Base-by-base conservation (phyloP, 2,888 invertebrate genomes). In the Argyra leucocephala region DNA sequence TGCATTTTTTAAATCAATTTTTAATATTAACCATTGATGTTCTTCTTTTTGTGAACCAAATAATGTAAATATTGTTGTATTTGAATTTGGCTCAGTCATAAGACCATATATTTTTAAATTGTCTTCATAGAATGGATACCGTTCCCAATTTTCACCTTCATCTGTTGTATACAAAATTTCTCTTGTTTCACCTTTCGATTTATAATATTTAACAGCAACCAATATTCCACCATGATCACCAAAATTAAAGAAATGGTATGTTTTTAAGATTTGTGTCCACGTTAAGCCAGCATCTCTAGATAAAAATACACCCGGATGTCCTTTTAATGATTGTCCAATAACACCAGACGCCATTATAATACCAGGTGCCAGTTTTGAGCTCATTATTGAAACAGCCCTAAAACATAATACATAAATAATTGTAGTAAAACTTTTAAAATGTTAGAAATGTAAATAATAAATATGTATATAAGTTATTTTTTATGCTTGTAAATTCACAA, bases 71-170 rank as follows among this genome's bases (percentile, higher is more conserved):
- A 91, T 86, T 0, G 94, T 93, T 0, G 93, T 92, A 74, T 92
- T 93, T 77, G 93, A 93, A n/a, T 94, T 94, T 0, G 95, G 93
- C 75, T 95, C 94, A 0, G 93, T 95, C 88, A 95, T 91, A 22
- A 95, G 79, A 10, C 93, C 93, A 76, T 94, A 93, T n/a, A 95
- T 86, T 65, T 88, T 83, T 18, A 95, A 83, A 76, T 89, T 87
- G 67, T 88, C 84, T 31, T 85, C 84, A 71, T 86, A 84, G 73
- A 90, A 88, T 75, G 88, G 86, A 72, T 88, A 85, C 36, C 84
- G 83, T 66, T 85, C 82, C 93, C 93, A 95, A 22, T 84, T 87
- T 74, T 88, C 86, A 37, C 94, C 94, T 77, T 93, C 92, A 75
- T 95, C 90, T 0, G 87, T 88, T 0, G 95, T 94, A 76, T 93